phyloP scores from a whole-genome alignment of 2,888 invertebrate genomes.

The Chirona hameri region DNA sequence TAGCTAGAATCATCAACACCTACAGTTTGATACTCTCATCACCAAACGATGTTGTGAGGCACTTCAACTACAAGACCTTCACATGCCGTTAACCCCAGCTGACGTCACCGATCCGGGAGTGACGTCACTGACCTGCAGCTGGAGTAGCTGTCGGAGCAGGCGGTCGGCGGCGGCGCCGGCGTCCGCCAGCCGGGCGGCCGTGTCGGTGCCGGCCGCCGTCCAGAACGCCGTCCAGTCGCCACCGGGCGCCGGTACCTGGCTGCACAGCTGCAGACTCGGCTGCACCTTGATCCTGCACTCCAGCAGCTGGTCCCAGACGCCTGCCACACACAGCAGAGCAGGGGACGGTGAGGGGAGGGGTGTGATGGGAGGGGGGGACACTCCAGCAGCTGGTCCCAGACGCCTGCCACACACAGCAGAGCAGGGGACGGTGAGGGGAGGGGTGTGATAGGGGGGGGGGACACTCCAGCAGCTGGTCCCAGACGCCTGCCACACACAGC shows the following conservation, averaged over 20 bases:
- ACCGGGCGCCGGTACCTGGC: conserved; percentile 67
- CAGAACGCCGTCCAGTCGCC: conserved; percentile 54
- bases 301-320: conserved; percentile 76
- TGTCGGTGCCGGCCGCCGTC: conserved; percentile 47
- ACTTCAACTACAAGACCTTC: no score
- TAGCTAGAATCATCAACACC: no score
- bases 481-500: no score
- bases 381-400: no score
- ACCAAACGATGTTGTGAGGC: no score
- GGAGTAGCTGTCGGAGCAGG: conserved; percentile 56
- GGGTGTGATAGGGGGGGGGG: no score
- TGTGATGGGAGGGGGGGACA: conserved; percentile 29
- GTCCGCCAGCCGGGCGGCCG: conserved; percentile 47
- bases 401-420: no score
- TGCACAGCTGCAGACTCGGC: conserved; percentile 68
- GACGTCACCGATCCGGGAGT: no score
- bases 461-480: no score
- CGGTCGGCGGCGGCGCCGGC: conserved; percentile 56
- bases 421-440: no score
- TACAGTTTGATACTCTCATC: no score
- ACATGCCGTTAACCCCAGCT: no score
- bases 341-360: neutral
- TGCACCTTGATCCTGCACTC: conserved; percentile 85
- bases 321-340: neutral
- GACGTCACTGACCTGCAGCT: conserved; percentile 55